phyloP scores from a whole-genome alignment of 1,140 invertebrate species.

The Oedothorax gibbosus region DNA sequence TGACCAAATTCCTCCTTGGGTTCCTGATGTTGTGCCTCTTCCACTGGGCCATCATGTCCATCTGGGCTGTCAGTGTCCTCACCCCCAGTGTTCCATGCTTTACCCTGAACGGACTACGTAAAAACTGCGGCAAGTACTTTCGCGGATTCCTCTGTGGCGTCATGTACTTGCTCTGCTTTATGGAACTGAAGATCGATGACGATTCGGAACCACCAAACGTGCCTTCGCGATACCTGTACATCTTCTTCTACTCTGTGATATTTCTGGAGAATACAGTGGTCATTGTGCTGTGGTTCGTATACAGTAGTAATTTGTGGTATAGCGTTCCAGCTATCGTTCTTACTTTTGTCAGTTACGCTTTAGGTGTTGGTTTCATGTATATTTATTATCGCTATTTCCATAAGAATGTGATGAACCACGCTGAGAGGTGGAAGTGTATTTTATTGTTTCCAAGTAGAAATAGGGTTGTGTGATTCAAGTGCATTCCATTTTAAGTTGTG shows the following conservation, averaged over 20 bases:
- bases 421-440: conserved; percentile 33
- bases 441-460: conserved; percentile 39
- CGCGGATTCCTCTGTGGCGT: conserved; percentile 39
- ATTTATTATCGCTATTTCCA: conserved; percentile 50
- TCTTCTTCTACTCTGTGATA: conserved; percentile 54
- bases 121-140: conserved; percentile 40
- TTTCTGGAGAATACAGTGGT: conserved; percentile 47
- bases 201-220: conserved; percentile 34
- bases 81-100: conserved; percentile 23
- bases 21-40: conserved; percentile 48
- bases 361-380: conserved; percentile 34
- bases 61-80: conserved; percentile 49
- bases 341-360: conserved; percentile 33
- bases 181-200: conserved; percentile 39
- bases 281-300: conserved; percentile 41
- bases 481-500: not conserved
- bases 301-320: conserved; percentile 30
- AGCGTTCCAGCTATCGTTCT: conserved; percentile 18
- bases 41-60: conserved; percentile 51
- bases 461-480: conserved; percentile 21
- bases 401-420: conserved; percentile 31
- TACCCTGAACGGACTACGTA: conserved; percentile 5
- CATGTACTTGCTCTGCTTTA: conserved; percentile 45
- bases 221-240: conserved; percentile 40
- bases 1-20: conserved; percentile 43